Base-by-base conservation (phyloP, 1,140 invertebrate genomes). In the Cotesia vestalis region DNA sequence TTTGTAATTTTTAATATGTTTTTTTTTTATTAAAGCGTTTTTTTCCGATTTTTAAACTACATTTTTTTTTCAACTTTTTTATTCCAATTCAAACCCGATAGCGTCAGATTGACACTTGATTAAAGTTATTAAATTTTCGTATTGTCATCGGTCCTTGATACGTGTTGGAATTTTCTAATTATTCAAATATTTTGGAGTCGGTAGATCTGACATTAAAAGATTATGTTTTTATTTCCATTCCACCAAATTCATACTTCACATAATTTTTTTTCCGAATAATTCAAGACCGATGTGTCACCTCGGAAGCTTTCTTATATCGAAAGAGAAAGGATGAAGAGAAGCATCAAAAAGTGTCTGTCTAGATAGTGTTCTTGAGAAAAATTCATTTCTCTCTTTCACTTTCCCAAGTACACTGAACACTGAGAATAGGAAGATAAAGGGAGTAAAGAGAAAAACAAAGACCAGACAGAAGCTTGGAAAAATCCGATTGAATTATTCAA, bases 321-420 rank as follows among this genome's bases (percentile, higher is more conserved):
- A 34, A 14, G 40, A 46, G 40, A n/a, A 46, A 64, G 35, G 36
- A 64, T 40, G 38, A 64, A 12, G 40, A 12, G n/a, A 36, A 34
- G 34, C 60, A 46, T 46, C 34, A 36, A 64, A 14, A 64, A 64
- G 35, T 64, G 62, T 64, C 62, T 64, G 36, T 64, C 12, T 38
- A n/a, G n/a, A 61, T 27, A 27, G 27, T 46, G 62, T 20, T 64
- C 11, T 38, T 20, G 35, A n/a, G 62, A 46, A 40, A 64, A 64
- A 64, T 64, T 64, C 62, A 64, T 64, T 64, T 64, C 34, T 38
- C 53, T 57, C 17, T 57, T 20, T 11, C 60, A 6, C 62, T 38
- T 64, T 64, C n/a, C 53, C 53, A 57, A 57, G n/a, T 20, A 57
- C 3, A 57, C 17, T n/a, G 53, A 57, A 57, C n/a, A 57, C 17